Conservation (phyloP, 2,888 invertebrate species). For the Ochlodes sylvanus region DNA sequence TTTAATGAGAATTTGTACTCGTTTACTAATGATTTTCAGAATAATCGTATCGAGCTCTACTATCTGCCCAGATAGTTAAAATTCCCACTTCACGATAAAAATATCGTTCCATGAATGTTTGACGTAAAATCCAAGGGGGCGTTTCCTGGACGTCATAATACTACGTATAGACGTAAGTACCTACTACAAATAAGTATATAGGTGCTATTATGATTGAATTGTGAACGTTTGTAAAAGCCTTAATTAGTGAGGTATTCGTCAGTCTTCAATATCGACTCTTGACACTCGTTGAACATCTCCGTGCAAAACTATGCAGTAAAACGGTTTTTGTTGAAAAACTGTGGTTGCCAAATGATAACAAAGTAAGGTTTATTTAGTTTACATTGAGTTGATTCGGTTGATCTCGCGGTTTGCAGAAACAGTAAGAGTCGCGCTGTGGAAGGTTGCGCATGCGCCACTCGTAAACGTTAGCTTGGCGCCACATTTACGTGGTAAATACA, state of each 20-base stretch:
- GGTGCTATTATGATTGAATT: background rate
- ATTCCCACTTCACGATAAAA: background rate
- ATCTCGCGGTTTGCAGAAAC: conserved; percentile 40
- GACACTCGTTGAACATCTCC: background rate
- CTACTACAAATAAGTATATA: too few species aligned
- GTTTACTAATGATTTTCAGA: background rate
- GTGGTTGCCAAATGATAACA: conserved; percentile 21
- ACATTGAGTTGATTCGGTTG: conserved; percentile 43
- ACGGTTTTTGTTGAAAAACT: conserved; percentile 9
- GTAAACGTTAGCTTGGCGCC: conserved; percentile 40
- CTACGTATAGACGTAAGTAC: too few species aligned
- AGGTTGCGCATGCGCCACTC: conserved; percentile 72
- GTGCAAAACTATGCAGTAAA: conserved; percentile 22
- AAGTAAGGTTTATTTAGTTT: conserved; percentile 34
- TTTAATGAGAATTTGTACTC: too few species aligned
- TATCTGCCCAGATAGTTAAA: background rate
- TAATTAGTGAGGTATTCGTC: background rate
- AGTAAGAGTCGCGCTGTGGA: conserved; percentile 74
- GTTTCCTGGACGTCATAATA: background rate
- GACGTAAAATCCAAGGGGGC: conserved; percentile 11
- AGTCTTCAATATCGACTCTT: background rate
- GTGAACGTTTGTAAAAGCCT: background rate
- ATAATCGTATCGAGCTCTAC: background rate
- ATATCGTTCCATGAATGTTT: background rate
- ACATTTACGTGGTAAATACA: conserved; percentile 44